These are phyloP conservation scores for Todiramphus saurophagus DNA, from an alignment of 2,113 vertebrate genomes.

Conservation along the genomic window DNA sequence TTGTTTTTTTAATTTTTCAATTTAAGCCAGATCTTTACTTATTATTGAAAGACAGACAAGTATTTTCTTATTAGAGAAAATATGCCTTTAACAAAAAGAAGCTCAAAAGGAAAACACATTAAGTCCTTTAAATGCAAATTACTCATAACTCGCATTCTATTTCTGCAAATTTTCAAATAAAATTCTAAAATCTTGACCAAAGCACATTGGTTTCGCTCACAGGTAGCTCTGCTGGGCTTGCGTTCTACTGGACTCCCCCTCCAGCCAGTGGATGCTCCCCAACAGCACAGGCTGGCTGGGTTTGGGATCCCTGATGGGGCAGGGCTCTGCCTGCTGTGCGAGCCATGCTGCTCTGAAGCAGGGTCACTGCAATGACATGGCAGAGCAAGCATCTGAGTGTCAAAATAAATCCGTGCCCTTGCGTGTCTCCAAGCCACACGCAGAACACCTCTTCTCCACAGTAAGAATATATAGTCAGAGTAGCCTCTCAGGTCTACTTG, in stretches of 20 bases:
- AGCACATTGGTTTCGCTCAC: background rate
- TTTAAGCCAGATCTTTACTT: background rate
- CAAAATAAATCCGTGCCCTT: background rate
- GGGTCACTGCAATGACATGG: background rate
- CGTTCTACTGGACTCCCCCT: background rate
- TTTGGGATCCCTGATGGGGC: background rate
- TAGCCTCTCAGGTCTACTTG: background rate
- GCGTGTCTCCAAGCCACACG: background rate
- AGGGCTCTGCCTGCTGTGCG: background rate
- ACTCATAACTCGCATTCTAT: background rate
- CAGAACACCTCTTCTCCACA: accelerated
- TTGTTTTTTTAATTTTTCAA: background rate
- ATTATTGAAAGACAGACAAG: background rate
- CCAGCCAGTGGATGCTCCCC: background rate
- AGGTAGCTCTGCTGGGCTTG: background rate
- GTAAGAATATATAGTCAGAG: background rate
- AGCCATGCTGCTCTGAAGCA: background rate
- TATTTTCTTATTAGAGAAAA: background rate
- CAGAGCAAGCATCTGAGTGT: background rate
- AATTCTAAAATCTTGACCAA: background rate
- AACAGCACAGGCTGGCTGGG: background rate
- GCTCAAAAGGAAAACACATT: background rate
- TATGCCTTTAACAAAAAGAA: background rate
- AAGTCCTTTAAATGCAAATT: background rate
- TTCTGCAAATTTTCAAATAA: background rate